phyloP scores from a whole-genome alignment of 2,888 invertebrate genomes.

The Papilio protenor region DNA sequence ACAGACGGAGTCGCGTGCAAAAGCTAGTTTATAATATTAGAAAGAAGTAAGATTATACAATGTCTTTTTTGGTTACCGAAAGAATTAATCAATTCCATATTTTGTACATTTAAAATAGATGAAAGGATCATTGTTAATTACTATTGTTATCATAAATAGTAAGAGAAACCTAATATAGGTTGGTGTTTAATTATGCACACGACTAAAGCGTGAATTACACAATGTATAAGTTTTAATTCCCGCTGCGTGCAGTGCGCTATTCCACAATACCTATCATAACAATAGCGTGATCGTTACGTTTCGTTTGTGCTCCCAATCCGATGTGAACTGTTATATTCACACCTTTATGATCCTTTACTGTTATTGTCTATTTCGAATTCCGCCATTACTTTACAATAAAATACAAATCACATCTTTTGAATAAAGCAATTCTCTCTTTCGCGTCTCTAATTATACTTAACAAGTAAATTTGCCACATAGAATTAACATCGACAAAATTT shows the following conservation, averaged over 20 bases:
- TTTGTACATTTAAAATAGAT: too few species aligned
- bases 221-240: conserved; percentile 19
- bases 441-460: background rate
- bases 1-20: too few species aligned
- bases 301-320: conserved; percentile 63
- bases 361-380: conserved; percentile 71
- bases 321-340: conserved; percentile 69
- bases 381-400: conserved; percentile 52
- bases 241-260: conserved; percentile 15
- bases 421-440: background rate
- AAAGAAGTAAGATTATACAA: too few species aligned
- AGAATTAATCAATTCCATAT: too few species aligned
- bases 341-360: conserved; percentile 64
- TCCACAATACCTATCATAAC: conserved; percentile 40
- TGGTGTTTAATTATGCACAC: conserved; percentile 7
- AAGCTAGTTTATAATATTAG: too few species aligned
- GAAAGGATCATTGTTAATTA: background rate
- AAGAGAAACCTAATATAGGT: background rate
- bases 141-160: background rate
- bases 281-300: conserved; percentile 52
- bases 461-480: background rate
- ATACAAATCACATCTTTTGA: background rate
- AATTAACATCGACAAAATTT: too few species aligned
- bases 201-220: conserved; percentile 1
- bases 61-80: too few species aligned